These are phyloP conservation scores for Papilio gigon DNA, from an alignment of 2,888 invertebrate genomes.

Conservation along the genomic window DNA sequence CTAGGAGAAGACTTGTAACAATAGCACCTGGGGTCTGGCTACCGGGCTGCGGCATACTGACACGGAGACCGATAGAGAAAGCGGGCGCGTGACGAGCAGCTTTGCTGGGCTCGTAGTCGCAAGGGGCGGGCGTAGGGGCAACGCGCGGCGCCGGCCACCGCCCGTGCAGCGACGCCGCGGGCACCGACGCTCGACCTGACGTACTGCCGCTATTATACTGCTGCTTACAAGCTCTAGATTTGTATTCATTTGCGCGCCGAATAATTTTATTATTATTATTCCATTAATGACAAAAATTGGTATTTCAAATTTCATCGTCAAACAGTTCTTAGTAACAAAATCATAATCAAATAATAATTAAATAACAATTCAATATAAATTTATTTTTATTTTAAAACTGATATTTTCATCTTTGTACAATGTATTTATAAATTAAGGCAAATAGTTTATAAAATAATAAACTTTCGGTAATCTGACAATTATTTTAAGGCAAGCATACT, in stretches of 20 bases:
- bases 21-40: slow-evolving; percentile 80
- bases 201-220: slow-evolving; percentile 30
- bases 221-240: neutral
- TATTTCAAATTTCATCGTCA: no score
- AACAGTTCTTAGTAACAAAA: no score
- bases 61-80: slow-evolving; percentile 84
- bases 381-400: no score
- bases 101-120: slow-evolving; percentile 92
- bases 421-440: neutral
- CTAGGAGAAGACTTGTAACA: slow-evolving; percentile 20
- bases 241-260: neutral
- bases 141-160: slow-evolving; percentile 86
- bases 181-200: slow-evolving; percentile 86
- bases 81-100: slow-evolving; percentile 83
- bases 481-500: no score
- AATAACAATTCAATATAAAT: no score
- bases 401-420: neutral
- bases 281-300: no score
- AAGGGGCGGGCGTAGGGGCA: slow-evolving; percentile 91
- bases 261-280: no score
- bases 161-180: slow-evolving; percentile 90
- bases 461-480: neutral
- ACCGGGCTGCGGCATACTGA: slow-evolving; percentile 72
- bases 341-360: no score
- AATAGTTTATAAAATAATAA: neutral